A percentile compares a stretch with the other conserved stretches of the same genome.
Evolutionary conservation across 2,113 vertebrate genomes (phyloP).

Genomic region (Uropsilus gracilis): DNA sequence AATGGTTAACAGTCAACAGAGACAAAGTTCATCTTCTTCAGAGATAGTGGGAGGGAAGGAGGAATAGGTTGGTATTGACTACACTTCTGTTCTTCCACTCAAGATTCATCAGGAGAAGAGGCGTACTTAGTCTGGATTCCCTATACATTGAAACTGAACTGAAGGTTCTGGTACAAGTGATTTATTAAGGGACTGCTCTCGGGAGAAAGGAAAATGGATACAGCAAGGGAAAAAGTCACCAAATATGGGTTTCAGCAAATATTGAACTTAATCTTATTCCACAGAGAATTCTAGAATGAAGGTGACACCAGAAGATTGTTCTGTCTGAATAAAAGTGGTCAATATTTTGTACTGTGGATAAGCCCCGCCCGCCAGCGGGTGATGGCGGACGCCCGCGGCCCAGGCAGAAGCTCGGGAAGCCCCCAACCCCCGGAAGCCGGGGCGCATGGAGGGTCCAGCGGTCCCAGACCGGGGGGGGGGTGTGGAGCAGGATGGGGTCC

Average conservation of each 20-base stretch:
- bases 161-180: neutral
- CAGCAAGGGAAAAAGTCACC: neutral
- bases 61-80: neutral
- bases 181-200: neutral
- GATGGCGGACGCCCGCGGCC: no score
- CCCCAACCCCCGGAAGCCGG: no score
- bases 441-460: no score
- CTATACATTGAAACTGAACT: neutral
- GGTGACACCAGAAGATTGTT: neutral
- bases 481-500: no score
- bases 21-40: neutral
- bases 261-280: neutral
- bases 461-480: no score
- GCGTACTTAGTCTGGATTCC: neutral
- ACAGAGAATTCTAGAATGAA: accelerated
- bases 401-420: no score
- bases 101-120: neutral
- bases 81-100: neutral
- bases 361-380: no score
- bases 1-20: neutral
- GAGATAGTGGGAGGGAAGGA: neutral
- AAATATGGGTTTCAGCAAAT: neutral
- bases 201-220: neutral
- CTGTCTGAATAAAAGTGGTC: neutral
- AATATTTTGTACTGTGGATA: no score